These are phyloP conservation scores for Thryonomys swinderianus DNA, from an alignment of 2,113 vertebrate genomes.

Conservation along the genomic window DNA sequence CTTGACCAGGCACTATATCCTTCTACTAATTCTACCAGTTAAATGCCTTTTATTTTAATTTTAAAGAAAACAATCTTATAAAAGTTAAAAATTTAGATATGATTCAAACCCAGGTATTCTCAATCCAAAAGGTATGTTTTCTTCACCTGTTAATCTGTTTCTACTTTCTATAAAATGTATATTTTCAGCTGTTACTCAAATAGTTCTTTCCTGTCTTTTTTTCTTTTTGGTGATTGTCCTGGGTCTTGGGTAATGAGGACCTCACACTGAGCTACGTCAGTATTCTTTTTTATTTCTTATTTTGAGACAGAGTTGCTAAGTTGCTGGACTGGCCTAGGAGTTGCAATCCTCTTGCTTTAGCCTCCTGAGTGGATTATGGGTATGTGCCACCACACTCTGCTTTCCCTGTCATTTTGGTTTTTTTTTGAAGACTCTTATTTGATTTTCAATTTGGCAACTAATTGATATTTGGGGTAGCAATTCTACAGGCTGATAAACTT, in stretches of 20 bases:
- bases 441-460: slow-evolving; percentile 36
- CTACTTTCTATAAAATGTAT: not conserved
- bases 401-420: not conserved
- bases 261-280: no score
- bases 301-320: not conserved
- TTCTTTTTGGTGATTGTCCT: not conserved
- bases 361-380: not conserved
- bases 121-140: not conserved
- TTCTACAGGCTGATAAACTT: not conserved
- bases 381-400: not conserved
- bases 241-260: not conserved
- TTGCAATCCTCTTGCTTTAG: not conserved
- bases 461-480: not conserved
- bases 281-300: not conserved
- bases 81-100: not conserved
- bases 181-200: not conserved
- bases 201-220: no score
- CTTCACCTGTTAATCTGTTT: not conserved
- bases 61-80: slow-evolving; percentile 3
- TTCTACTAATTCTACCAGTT: not conserved
- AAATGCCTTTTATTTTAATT: not conserved
- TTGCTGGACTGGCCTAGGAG: not conserved
- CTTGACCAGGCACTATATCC: not conserved
- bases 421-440: not conserved
- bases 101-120: not conserved